Base-by-base conservation (phyloP, 2,113 vertebrate genomes). In the Microcebus jonahi region DNA sequence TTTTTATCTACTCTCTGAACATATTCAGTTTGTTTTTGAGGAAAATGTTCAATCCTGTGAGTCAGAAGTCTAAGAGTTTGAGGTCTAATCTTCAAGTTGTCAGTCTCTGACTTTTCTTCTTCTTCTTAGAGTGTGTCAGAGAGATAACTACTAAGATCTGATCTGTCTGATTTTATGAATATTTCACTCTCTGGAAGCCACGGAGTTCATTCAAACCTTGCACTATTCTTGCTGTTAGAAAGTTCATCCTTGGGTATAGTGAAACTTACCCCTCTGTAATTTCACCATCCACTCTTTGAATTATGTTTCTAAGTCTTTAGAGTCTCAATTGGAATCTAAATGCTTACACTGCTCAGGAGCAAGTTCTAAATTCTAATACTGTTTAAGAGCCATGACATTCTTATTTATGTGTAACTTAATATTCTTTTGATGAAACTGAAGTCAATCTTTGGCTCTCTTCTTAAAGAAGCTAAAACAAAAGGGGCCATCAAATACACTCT, bases 391-490 rank as follows among this genome's bases (percentile, higher is more conserved):
- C 80, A 76, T 5, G 57, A 5, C 45, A 79, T 91, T 92, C 91
- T 94, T 94, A 67, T 88, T 95, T 91, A 80, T 88, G 70, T 91
- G 85, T 73, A 97, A 93, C 87, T 91, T 92, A 90, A 96, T 95
- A 97, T 83, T 93, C 96, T 97, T 97, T 96, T 89, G 91, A 97
- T 96, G 94, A 87, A 95, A 97, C 59, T 90, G 83, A 97, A 97
- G 96, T 93, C 93, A 88, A 93, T 83, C 83, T 93, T 97, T 98
- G 93, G 90, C 92, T 93, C 85, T 92, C 94, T 84, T 88, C 79
- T 97, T 97, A 97, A 95, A 96, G 95, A 91, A 95, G 10, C n/a
- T 93, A 96, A 95, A 95, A 97, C 95, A 97, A 97, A 98, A 95
- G 92, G 6, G 29, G 57, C 68, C 57, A 86, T 96, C 95, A 95